phyloP scores from a whole-genome alignment of 2,888 invertebrate genomes.

The Quadroppia sp. region DNA sequence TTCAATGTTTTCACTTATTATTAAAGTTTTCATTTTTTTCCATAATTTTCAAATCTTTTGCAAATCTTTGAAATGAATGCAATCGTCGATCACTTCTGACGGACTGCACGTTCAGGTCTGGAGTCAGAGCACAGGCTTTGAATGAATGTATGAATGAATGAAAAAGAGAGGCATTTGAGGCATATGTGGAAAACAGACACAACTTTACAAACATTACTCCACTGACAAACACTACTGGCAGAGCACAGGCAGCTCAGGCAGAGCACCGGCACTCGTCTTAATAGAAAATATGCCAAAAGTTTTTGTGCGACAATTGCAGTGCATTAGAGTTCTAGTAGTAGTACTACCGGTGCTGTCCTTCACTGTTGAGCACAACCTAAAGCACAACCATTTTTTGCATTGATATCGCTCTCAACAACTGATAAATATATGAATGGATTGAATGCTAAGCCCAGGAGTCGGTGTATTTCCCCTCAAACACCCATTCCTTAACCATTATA shows the following conservation, averaged over 20 bases:
- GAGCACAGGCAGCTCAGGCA: neutral
- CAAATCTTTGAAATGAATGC: neutral
- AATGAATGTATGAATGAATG: slow-evolving; percentile 26
- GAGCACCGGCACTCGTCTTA: slow-evolving; percentile 13
- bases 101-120: slow-evolving; percentile 8
- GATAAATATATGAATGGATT: neutral
- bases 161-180: slow-evolving; percentile 10
- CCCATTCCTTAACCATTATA: slow-evolving; percentile 24
- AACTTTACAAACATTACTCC: slow-evolving; percentile 39
- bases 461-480: slow-evolving; percentile 28
- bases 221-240: neutral
- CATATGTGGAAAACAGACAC: slow-evolving; percentile 37
- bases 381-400: neutral
- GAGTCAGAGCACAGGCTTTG: neutral
- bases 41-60: slow-evolving; percentile 6
- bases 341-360: slow-evolving; percentile 26
- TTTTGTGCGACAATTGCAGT: slow-evolving; percentile 18
- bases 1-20: neutral
- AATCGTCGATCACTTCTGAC: slow-evolving; percentile 19
- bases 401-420: slow-evolving; percentile 19
- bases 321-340: neutral
- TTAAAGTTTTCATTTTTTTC: slow-evolving; percentile 20
- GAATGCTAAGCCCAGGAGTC: slow-evolving; percentile 11
- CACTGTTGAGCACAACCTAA: neutral
- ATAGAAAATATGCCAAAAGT: slow-evolving; percentile 7